phyloP scores from a whole-genome alignment of 2,888 invertebrate species.

The Cerastis rubricosa region DNA sequence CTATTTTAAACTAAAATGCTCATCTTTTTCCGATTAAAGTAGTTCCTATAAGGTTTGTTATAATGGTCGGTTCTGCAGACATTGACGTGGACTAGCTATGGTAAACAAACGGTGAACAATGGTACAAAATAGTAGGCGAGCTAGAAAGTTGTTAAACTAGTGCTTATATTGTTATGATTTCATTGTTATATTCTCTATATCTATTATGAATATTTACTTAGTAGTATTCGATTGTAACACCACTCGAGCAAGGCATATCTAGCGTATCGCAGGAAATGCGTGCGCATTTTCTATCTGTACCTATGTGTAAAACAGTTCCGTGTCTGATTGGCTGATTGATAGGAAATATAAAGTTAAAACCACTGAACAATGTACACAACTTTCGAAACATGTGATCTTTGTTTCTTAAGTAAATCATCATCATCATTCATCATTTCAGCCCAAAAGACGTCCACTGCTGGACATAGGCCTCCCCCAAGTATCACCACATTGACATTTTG shows the following conservation, averaged over 20 bases:
- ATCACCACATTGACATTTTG: too few relatives aligned
- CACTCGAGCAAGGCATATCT: conserved; percentile 23
- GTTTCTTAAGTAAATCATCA: too few relatives aligned
- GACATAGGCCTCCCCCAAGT: too few relatives aligned
- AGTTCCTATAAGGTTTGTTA: not conserved
- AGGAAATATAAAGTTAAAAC: not conserved
- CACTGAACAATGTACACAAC: not conserved
- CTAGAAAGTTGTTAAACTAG: conserved; percentile 58
- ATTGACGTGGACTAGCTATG: conserved; percentile 19
- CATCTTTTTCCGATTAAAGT: not conserved
- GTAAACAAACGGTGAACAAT: conserved; percentile 60
- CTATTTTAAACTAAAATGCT: not conserved
- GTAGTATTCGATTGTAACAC: conserved; percentile 13
- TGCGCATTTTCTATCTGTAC: not conserved
- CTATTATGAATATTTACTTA: conserved; percentile 54
- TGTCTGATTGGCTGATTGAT: not conserved
- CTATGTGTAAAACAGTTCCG: not conserved
- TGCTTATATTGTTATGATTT: conserved; percentile 54
- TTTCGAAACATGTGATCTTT: not conserved
- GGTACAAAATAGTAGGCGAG: conserved; percentile 46
- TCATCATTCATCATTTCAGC: too few relatives aligned
- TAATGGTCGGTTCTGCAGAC: not conserved
- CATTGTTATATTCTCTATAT: conserved; percentile 56
- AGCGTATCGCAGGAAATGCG: conserved; percentile 13
- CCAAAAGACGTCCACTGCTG: too few relatives aligned